Base-by-base conservation (phyloP, 2,888 invertebrate species). In the Euplexia lucipara region DNA sequence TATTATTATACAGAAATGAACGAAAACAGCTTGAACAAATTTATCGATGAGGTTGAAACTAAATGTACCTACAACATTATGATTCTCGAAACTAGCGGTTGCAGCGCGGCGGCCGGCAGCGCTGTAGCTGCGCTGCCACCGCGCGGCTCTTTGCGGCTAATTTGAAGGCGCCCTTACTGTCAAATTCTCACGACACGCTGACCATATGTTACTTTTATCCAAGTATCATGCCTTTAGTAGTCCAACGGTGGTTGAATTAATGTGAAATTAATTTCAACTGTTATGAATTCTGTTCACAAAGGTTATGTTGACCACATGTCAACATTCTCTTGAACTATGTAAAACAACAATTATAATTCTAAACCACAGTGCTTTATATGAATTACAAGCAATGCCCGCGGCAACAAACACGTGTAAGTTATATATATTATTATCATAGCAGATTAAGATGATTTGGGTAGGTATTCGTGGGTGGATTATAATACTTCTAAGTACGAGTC, bases 201-300 rank as follows among this genome's bases (percentile, higher is more conserved):
- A 18, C 41, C 64, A 47, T 42, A 22, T 2, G 14, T 30, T n/a
- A 53, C 20, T 12, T 34, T 41, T 57, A 22, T 49, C 44, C 18
- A 12, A 66, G 59, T 59, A 39, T 9, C 5, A 8, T 35, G 30
- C 14, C 26, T 54, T 70, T 44, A 26, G 20, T 54, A 62, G 63
- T 51, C 62, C 9, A 47, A 14, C 49, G 18, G 47, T 32, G 48
- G 18, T 56, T 73, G 67, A 57, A 57, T n/a, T n/a, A n/a, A n/a
- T 66, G 18, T 37, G 42, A 66, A 74, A 52, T 57, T 48, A 57
- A 53, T 66, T 30, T 68, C 30, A 58, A 63, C 49, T 51, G 51
- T 68, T 59, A 48, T 52, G 35, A 75, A 52, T 52, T 60, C 51
- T 32, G 44, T 68, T 10, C 52, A 68, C 59, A 60, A 54, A 59